Evolutionary conservation across 1,140 invertebrate species (phyloP).

Genomic region (Hetaerina americana): DNA sequence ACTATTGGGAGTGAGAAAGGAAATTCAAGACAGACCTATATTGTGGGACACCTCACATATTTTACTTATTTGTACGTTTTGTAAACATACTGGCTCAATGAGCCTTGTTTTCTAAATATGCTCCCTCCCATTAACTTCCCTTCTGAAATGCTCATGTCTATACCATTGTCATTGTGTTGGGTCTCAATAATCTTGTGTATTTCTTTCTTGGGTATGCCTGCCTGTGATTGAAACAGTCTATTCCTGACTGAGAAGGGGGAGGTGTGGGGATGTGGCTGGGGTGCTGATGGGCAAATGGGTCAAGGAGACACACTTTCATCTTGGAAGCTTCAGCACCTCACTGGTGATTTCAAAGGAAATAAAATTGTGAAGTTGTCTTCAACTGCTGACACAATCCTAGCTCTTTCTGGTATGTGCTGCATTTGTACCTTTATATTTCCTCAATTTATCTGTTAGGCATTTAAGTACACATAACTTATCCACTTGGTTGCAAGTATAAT

Average conservation of each 20-base stretch:
- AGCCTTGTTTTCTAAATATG: too few species aligned
- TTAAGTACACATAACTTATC: too few species aligned
- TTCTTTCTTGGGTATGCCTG: conserved; percentile 2
- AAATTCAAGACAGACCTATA: too few species aligned
- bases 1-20: too few species aligned
- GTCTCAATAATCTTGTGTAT: background rate
- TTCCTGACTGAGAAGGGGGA: conserved; percentile 66
- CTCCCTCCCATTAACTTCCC: too few species aligned
- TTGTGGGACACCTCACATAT: too few species aligned
- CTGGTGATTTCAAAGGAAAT: conserved; percentile 72
- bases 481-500: too few species aligned
- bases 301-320: conserved; percentile 48
- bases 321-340: conserved; percentile 39
- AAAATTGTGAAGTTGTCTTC: conserved; percentile 69
- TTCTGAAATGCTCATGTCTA: too few species aligned
- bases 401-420: conserved; percentile 56
- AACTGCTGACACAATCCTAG: conserved; percentile 75
- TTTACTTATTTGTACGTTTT: too few species aligned
- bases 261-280: conserved; percentile 84
- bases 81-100: too few species aligned
- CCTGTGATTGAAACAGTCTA: conserved; percentile 38
- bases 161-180: background rate
- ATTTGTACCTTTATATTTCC: background rate
- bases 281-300: conserved; percentile 90
- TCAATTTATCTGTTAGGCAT: background rate